Conservation (phyloP, 2,888 invertebrate species). For the Suillia variegata region DNA sequence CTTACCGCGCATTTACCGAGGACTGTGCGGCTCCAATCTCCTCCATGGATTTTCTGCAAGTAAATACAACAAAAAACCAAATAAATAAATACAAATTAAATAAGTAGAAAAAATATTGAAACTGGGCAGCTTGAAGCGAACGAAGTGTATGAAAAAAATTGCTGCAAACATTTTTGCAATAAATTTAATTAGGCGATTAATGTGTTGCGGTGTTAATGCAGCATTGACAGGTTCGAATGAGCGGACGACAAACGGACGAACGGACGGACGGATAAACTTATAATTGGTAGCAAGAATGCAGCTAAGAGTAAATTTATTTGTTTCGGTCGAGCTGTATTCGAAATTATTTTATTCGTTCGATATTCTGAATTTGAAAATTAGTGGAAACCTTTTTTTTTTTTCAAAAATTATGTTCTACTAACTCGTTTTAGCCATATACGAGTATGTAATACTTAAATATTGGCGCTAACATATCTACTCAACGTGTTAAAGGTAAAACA, state of each 20-base stretch:
- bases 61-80: slow-evolving; percentile 53
- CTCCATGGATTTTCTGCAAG: slow-evolving; percentile 85
- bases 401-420: no score
- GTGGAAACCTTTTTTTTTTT: no score
- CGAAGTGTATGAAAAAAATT: slow-evolving; percentile 16
- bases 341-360: no score
- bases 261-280: slow-evolving; percentile 7
- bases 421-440: no score
- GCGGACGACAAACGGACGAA: slow-evolving; percentile 20
- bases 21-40: slow-evolving; percentile 79
- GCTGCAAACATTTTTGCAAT: slow-evolving; percentile 51
- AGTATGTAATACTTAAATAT: no score
- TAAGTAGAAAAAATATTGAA: slow-evolving; percentile 37
- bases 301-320: slow-evolving; percentile 11
- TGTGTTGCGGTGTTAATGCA: slow-evolving; percentile 47
- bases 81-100: slow-evolving; percentile 21
- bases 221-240: no score
- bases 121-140: slow-evolving; percentile 18
- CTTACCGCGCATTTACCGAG: slow-evolving; percentile 88
- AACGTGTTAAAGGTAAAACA: no score
- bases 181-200: slow-evolving; percentile 58
- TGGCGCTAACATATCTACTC: no score
- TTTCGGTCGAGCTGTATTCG: no score
- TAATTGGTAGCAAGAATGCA: background rate
- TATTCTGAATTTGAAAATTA: no score